Evolutionary conservation across 2,888 invertebrate genomes (phyloP).

Genomic region (Mesorhabditis sp.): DNA sequence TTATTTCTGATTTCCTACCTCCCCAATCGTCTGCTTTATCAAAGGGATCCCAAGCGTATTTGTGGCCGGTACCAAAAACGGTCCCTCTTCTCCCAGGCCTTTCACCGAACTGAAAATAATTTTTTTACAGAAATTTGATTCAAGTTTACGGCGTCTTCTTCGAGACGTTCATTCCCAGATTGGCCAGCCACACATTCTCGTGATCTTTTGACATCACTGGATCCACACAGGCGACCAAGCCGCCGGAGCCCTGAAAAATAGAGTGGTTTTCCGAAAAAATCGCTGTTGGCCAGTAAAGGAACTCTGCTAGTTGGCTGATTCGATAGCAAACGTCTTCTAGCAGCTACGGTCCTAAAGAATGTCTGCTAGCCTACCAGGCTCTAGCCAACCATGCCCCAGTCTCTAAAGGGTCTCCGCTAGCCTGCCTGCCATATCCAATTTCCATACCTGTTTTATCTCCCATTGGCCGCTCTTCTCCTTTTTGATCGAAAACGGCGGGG

Average conservation of each 20-base stretch:
- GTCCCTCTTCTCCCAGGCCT: neutral
- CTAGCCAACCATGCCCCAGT: too few species aligned
- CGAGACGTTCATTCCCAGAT: constrained; percentile 55
- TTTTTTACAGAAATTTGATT: neutral
- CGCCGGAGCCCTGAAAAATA: constrained; percentile 38
- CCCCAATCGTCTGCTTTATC: constrained; percentile 53
- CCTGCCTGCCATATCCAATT: too few species aligned
- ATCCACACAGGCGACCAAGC: constrained; percentile 57
- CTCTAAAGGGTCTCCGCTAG: too few species aligned
- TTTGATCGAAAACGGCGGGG: constrained; percentile 56
- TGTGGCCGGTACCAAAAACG: constrained; percentile 46
- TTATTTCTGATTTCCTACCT: constrained; percentile 26
- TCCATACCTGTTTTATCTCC: constrained; percentile 44
- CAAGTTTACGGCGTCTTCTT: constrained; percentile 27
- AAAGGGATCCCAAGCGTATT: constrained; percentile 57
- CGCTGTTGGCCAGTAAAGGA: too few species aligned
- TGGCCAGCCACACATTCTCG: constrained; percentile 58
- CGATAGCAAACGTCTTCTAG: neutral
- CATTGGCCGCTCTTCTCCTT: constrained; percentile 53
- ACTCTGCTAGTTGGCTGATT: neutral
- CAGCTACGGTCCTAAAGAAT: neutral
- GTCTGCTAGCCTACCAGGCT: neutral
- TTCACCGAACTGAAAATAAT: neutral
- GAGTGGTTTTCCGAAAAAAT: too few species aligned
- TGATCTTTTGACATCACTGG: constrained; percentile 56